These are phyloP conservation scores for Sycophaga agraensis DNA, from an alignment of 1,140 invertebrate genomes.

Conservation along the genomic window DNA sequence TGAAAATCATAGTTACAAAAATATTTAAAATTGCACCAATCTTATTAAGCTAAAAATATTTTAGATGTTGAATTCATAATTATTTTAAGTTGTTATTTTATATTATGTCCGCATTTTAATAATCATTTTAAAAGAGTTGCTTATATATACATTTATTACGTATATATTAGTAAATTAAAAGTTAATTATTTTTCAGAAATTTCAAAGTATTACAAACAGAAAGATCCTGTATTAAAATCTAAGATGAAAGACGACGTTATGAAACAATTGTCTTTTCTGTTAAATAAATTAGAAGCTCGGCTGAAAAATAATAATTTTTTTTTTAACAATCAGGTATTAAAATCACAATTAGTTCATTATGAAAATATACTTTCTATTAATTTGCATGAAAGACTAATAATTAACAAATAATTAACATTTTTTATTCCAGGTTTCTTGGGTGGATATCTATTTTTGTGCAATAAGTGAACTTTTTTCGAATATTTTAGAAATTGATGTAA, in stretches of 20 bases:
- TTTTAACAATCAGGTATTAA: slow-evolving; percentile 55
- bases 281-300: slow-evolving; percentile 54
- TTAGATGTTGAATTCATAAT: too few relatives aligned
- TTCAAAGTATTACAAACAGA: slow-evolving; percentile 32
- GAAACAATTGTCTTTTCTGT: slow-evolving; percentile 42
- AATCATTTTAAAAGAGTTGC: too few relatives aligned
- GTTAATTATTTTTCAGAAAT: slow-evolving; percentile 23
- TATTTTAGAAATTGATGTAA: slow-evolving; percentile 41
- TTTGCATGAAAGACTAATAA: neutral
- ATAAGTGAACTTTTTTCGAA: slow-evolving; percentile 43
- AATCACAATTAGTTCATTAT: neutral
- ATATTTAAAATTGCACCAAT: too few relatives aligned
- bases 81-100: too few relatives aligned
- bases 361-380: neutral
- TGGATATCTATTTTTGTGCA: slow-evolving; percentile 50
- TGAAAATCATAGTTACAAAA: too few relatives aligned
- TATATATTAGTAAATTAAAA: too few relatives aligned
- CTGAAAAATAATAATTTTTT: slow-evolving; percentile 56
- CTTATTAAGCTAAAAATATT: too few relatives aligned
- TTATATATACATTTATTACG: too few relatives aligned
- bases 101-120: too few relatives aligned
- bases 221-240: slow-evolving; percentile 35
- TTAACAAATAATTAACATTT: neutral
- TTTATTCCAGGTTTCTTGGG: slow-evolving; percentile 49
- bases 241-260: slow-evolving; percentile 39